Evolutionary conservation across 2,113 vertebrate genomes (phyloP).

Genomic region (Neotoma lepida): DNA sequence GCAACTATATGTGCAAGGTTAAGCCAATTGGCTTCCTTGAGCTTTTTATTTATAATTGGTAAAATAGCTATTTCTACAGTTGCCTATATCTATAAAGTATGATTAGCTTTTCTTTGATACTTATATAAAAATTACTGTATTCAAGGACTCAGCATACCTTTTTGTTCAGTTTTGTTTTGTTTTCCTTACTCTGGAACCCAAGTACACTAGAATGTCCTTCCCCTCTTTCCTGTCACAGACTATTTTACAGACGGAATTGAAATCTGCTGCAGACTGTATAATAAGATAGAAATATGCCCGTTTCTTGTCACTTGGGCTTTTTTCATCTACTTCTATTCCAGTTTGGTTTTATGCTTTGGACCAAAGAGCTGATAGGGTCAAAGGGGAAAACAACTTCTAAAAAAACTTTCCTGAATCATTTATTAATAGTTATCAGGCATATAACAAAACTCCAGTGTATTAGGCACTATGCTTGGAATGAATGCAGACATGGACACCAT

Average conservation of each 20-base stretch:
- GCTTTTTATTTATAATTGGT: constrained; percentile 24
- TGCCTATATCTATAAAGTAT: background rate
- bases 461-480: background rate
- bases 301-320: background rate
- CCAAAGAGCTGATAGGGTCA: background rate
- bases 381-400: background rate
- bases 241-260: background rate
- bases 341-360: background rate
- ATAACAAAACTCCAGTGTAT: background rate
- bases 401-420: background rate
- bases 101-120: background rate
- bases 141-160: background rate
- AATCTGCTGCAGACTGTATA: background rate
- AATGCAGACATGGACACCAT: background rate
- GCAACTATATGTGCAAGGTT: background rate
- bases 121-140: background rate
- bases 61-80: background rate
- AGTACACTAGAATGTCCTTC: background rate
- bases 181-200: background rate
- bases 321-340: background rate
- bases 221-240: background rate
- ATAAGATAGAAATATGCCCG: background rate
- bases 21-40: background rate
- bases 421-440: background rate
- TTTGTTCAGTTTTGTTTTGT: background rate